A percentile compares a stretch with the other conserved stretches of the same genome.
phyloP scores from a whole-genome alignment of 2,113 vertebrate species.

The Arenaria interpres region DNA sequence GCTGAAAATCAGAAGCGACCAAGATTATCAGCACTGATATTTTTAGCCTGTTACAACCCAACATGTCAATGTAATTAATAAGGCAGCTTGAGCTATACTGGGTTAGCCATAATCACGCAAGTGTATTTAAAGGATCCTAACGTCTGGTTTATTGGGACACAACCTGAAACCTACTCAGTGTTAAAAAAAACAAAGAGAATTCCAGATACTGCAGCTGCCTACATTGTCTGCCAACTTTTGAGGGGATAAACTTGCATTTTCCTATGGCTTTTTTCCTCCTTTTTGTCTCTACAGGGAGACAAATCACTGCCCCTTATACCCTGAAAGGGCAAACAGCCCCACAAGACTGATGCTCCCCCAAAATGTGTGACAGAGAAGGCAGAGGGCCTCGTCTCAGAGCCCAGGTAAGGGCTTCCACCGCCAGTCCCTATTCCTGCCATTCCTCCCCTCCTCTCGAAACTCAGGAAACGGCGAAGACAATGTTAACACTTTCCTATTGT shows the following conservation, averaged over 20 bases:
- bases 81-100: constrained; percentile 10
- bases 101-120: constrained; percentile 9
- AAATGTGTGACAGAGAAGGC: not conserved
- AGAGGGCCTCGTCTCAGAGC: not conserved
- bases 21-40: constrained; percentile 24
- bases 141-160: not conserved
- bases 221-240: not conserved
- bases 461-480: not conserved
- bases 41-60: constrained; percentile 32
- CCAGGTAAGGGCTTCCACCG: not conserved
- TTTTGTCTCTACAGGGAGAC: not conserved
- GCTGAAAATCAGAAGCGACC: constrained; percentile 20
- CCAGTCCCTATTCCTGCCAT: not conserved
- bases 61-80: constrained; percentile 38
- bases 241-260: not conserved
- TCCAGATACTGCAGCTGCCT: not conserved
- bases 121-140: constrained; percentile 15
- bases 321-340: not conserved
- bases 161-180: not conserved
- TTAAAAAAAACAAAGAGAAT: not conserved
- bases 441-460: not conserved
- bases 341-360: not conserved
- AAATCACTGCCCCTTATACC: not conserved
- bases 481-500: not conserved
- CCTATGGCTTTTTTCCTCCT: not conserved